A percentile compares a stretch with the other conserved stretches of the same genome.
Evolutionary conservation across 2,888 invertebrate species (phyloP).

Genomic region (Agriotes lineatus): DNA sequence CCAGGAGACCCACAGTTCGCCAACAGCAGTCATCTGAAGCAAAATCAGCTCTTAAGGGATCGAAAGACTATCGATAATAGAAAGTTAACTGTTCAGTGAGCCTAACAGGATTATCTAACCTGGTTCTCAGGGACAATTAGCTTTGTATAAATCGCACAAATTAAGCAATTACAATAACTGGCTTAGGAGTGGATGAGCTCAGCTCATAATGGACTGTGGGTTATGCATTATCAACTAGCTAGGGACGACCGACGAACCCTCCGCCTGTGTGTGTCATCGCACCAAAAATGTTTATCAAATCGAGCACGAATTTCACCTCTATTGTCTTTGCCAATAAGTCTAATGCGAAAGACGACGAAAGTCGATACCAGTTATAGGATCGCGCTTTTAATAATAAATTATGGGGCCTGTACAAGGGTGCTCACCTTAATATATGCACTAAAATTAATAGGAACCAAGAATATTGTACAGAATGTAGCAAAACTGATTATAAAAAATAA

Average conservation of each 20-base stretch:
- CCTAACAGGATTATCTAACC: conserved; percentile 10
- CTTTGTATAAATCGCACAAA: neutral
- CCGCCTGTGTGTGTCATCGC: conserved; percentile 26
- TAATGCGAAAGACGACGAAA: too few relatives aligned
- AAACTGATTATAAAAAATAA: conserved; percentile 33
- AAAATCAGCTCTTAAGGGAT: too few relatives aligned
- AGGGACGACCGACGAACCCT: conserved; percentile 27
- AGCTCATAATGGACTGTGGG: neutral
- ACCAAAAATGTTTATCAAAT: conserved; percentile 35
- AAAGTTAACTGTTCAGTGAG: conserved; percentile 9
- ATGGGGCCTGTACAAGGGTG: too few relatives aligned
- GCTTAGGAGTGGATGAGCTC: neutral
- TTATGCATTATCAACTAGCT: neutral
- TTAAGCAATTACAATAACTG: neutral
- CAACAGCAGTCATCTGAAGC: conserved; percentile 69
- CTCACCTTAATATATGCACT: conserved; percentile 21
- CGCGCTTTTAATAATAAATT: too few relatives aligned
- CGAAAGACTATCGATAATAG: too few relatives aligned
- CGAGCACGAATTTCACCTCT: conserved; percentile 26
- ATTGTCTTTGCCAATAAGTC: conserved; percentile 20
- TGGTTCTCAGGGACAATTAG: neutral
- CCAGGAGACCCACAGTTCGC: conserved; percentile 91
- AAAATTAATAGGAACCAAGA: conserved; percentile 27
- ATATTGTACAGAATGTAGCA: conserved; percentile 24
- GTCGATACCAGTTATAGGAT: too few relatives aligned